These are phyloP conservation scores for Rhabdomys pumilio DNA, from an alignment of 2,797 vertebrate species.

Conservation along the genomic window DNA sequence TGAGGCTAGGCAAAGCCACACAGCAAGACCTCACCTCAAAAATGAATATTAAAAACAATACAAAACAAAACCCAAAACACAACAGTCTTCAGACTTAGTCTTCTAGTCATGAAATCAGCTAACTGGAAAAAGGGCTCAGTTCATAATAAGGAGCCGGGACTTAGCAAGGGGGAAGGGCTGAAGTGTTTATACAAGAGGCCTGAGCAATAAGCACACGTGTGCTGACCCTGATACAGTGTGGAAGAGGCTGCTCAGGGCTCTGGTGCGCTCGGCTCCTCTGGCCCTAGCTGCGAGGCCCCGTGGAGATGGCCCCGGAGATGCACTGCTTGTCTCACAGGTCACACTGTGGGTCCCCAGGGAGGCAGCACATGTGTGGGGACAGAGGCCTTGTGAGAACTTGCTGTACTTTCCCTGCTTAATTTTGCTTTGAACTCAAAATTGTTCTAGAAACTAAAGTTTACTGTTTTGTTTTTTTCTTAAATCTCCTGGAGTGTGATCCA, in stretches of 20 bases:
- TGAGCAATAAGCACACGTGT: neutral
- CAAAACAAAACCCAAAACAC: neutral
- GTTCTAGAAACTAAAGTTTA: neutral
- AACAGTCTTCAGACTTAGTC: neutral
- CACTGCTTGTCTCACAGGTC: neutral
- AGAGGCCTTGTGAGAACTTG: neutral
- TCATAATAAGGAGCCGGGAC: neutral
- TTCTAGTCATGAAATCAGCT: neutral
- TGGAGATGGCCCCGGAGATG: neutral
- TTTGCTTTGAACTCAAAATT: conserved; percentile 7
- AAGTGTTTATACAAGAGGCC: neutral
- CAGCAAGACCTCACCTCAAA: neutral
- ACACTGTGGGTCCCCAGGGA: neutral
- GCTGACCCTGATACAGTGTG: neutral
- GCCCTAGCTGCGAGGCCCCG: neutral
- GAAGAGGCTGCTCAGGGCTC: neutral
- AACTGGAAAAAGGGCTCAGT: neutral
- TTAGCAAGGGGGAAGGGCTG: neutral
- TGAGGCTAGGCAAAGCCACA: neutral
- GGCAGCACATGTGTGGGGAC: neutral
- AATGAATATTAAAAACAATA: neutral
- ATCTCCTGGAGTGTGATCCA: neutral
- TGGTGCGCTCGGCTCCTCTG: neutral
- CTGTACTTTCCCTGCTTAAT: conserved; percentile 4
- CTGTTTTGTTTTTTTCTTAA: neutral